phyloP scores from a whole-genome alignment of 2,797 vertebrate genomes.

The Esox lucius region DNA sequence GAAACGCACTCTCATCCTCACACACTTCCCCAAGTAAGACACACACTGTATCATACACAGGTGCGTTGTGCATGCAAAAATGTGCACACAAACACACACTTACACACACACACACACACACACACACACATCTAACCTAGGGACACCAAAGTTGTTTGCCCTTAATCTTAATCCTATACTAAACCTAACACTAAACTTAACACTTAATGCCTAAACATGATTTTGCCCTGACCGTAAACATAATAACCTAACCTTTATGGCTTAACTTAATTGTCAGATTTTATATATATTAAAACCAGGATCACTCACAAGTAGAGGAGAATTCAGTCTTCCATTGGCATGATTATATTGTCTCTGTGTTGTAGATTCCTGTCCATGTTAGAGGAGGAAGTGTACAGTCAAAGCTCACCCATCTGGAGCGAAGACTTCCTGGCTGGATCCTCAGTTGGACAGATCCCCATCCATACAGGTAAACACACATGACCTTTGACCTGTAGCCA shows the following conservation, averaged over 20 bases:
- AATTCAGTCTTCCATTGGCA: not conserved
- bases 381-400: slow-evolving; percentile 98
- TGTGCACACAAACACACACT: not conserved
- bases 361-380: slow-evolving; percentile 96
- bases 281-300: no score
- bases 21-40: slow-evolving; percentile 97
- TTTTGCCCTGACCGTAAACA: not conserved
- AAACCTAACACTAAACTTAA: not conserved
- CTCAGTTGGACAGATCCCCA: slow-evolving; percentile 84
- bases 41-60: not conserved
- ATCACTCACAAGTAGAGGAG: not conserved
- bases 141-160: not conserved
- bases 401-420: slow-evolving; percentile 96
- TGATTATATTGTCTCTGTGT: slow-evolving; percentile 5
- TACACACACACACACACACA: not conserved
- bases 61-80: no score
- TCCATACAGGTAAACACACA: slow-evolving; percentile 84
- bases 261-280: no score
- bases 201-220: not conserved
- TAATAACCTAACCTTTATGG: no score
- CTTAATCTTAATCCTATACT: no score
- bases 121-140: not conserved
- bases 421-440: slow-evolving; percentile 87
- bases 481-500: not conserved
- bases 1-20: slow-evolving; percentile 96